A percentile compares a stretch with the other conserved stretches of the same genome.
Evolutionary conservation across 2,888 invertebrate genomes (phyloP).

Genomic region (Chrysolina americana): DNA sequence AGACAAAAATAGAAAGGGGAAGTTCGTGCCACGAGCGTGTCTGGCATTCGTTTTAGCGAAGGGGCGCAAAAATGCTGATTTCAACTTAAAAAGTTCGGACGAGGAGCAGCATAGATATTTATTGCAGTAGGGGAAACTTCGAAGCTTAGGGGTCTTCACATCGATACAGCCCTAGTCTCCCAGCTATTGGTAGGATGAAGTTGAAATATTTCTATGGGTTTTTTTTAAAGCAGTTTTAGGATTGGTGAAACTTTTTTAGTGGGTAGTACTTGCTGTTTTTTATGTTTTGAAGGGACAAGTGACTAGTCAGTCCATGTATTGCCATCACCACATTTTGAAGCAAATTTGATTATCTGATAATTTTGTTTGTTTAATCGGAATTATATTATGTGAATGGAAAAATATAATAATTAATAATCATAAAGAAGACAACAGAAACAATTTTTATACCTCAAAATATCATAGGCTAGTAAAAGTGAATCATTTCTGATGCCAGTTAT

Average conservation of each 20-base stretch:
- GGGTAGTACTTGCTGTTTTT: conserved; percentile 4
- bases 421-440: too few relatives aligned
- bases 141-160: conserved; percentile 38
- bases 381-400: too few relatives aligned
- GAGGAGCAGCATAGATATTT: conserved; percentile 44
- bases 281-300: neutral
- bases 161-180: conserved; percentile 30
- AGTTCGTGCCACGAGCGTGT: conserved; percentile 48
- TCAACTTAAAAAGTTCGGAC: conserved; percentile 48
- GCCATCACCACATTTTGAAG: too few relatives aligned
- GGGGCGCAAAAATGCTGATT: conserved; percentile 52
- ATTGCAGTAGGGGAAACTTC: conserved; percentile 41
- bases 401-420: too few relatives aligned
- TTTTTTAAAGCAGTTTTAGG: conserved; percentile 12
- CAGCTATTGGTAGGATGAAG: conserved; percentile 30
- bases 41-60: conserved; percentile 43
- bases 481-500: too few relatives aligned
- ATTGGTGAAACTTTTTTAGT: neutral
- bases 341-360: too few relatives aligned
- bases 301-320: neutral
- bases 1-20: conserved; percentile 38
- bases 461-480: too few relatives aligned
- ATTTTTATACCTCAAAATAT: too few relatives aligned
- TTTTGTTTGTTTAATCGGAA: too few relatives aligned
- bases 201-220: conserved; percentile 23